These are phyloP conservation scores for Drosophila hamatofila DNA, from an alignment of 2,888 invertebrate genomes.

Conservation along the genomic window DNA sequence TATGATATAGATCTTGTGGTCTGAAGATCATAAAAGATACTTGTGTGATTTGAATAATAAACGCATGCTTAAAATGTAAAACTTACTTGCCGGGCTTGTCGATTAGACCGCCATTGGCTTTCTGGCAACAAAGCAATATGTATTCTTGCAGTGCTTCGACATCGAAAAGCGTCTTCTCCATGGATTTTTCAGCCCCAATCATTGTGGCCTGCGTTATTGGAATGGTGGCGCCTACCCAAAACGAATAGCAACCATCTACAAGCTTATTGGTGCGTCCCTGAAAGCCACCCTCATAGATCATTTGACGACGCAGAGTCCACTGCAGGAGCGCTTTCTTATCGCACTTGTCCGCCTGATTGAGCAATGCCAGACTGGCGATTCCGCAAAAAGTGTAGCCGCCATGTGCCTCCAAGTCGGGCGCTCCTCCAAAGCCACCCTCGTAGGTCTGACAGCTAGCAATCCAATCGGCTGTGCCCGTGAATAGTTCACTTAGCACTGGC, in stretches of 20 bases:
- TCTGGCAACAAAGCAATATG: slow-evolving; percentile 96
- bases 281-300: slow-evolving; percentile 98
- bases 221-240: slow-evolving; percentile 98
- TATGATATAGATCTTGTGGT: slow-evolving; percentile 96
- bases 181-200: slow-evolving; percentile 73
- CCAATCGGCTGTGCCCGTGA: slow-evolving; percentile 96
- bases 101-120: slow-evolving; percentile 93
- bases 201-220: slow-evolving; percentile 93
- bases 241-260: slow-evolving; percentile 99
- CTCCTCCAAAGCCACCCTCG: slow-evolving; percentile 99
- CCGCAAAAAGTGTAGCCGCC: slow-evolving; percentile 99
- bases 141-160: slow-evolving; percentile 97
- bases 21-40: slow-evolving; percentile 85
- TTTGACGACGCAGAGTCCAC: slow-evolving; percentile 96
- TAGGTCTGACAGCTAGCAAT: slow-evolving; percentile 98
- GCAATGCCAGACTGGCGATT: slow-evolving; percentile 93
- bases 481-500: slow-evolving; percentile 90
- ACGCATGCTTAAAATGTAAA: not conserved
- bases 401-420: slow-evolving; percentile 98
- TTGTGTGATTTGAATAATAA: not conserved
- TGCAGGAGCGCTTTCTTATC: slow-evolving; percentile 88
- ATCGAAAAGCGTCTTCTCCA: slow-evolving; percentile 88
- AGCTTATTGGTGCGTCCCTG: slow-evolving; percentile 99
- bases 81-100: slow-evolving; percentile 98
- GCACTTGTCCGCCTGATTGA: slow-evolving; percentile 86